A percentile compares a stretch with the other conserved stretches of the same genome.
Conservation (phyloP, 1,140 invertebrate genomes). For the Tetraneura akinire region DNA sequence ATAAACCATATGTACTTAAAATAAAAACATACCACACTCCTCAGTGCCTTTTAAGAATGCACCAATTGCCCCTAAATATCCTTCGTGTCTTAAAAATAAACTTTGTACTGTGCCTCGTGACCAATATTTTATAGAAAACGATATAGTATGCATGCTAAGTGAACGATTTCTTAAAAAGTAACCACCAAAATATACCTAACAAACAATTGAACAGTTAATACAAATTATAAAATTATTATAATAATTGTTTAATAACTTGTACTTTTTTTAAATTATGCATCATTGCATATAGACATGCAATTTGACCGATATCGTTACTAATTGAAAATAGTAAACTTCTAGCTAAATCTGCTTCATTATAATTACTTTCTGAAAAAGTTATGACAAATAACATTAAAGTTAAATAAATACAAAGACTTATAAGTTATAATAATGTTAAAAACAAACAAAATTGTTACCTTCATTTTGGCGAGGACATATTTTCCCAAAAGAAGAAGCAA, state of each 20-base stretch:
- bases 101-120: constrained; percentile 72
- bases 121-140: constrained; percentile 77
- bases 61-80: constrained; percentile 76
- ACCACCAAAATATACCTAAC: constrained; percentile 74
- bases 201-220: constrained; percentile 28
- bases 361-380: constrained; percentile 56
- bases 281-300: constrained; percentile 72
- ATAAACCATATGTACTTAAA: constrained; percentile 12
- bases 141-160: constrained; percentile 75
- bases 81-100: constrained; percentile 75
- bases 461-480: constrained; percentile 56
- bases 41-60: constrained; percentile 74
- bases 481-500: constrained; percentile 78
- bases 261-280: constrained; percentile 66
- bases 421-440: neutral
- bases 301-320: constrained; percentile 78
- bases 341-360: constrained; percentile 69
- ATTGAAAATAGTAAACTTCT: constrained; percentile 73
- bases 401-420: too few relatives aligned
- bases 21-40: constrained; percentile 60
- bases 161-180: constrained; percentile 77
- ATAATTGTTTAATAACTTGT: neutral
- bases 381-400: neutral
- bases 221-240: neutral
- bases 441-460: constrained; percentile 25